Evolutionary conservation across 2,888 invertebrate genomes (phyloP).

Genomic region (Magallana nippona): DNA sequence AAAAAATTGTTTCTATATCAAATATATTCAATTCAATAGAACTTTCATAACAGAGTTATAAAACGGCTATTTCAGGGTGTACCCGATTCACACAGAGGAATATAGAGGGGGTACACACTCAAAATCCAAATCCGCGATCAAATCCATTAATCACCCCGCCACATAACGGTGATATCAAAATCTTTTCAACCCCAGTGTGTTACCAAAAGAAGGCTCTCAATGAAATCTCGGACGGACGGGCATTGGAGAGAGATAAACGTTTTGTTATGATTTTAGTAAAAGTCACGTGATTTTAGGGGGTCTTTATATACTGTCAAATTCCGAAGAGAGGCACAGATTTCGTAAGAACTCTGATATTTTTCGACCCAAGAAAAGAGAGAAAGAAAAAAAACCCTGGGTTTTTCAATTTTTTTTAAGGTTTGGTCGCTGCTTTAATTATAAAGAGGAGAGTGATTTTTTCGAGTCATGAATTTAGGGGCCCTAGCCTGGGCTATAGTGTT

Average conservation of each 20-base stretch:
- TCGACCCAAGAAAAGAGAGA: not conserved
- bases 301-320: not conserved
- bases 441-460: conserved; percentile 8
- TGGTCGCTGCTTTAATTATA: not conserved
- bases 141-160: not conserved
- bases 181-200: conserved; percentile 33
- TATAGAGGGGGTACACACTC: not conserved
- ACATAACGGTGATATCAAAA: conserved; percentile 20
- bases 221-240: conserved; percentile 7
- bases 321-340: not conserved
- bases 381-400: not conserved
- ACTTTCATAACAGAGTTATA: not conserved
- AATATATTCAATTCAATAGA: not conserved
- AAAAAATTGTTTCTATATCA: too few relatives aligned
- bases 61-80: not conserved
- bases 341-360: conserved; percentile 33
- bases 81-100: not conserved
- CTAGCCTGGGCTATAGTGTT: conserved; percentile 2
- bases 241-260: not conserved
- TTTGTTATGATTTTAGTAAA: conserved; percentile 30
- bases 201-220: conserved; percentile 36
- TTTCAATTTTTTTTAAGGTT: not conserved
- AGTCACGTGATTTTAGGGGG: not conserved
- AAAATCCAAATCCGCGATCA: conserved; percentile 2
- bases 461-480: conserved; percentile 24